A percentile compares a stretch with the other conserved stretches of the same genome.
phyloP scores from a whole-genome alignment of 2,888 invertebrate species.

The Tetanocera ferruginea region DNA sequence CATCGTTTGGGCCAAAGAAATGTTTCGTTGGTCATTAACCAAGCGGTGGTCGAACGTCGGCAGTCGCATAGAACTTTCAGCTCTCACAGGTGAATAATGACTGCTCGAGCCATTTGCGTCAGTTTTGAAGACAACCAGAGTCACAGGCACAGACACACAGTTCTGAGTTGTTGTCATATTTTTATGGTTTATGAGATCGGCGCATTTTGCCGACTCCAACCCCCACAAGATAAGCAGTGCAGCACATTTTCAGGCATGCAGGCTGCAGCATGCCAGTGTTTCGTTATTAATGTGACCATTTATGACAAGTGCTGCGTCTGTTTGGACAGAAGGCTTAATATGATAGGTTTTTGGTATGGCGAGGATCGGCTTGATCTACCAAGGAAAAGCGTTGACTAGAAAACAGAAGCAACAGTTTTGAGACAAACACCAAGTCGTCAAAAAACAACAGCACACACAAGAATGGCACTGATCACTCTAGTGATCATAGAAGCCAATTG shows the following conservation, averaged over 20 bases:
- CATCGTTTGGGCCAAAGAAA: background rate
- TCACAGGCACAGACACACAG: conserved; percentile 42
- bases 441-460: background rate
- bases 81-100: conserved; percentile 60
- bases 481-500: too few species aligned
- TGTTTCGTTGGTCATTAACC: conserved; percentile 46
- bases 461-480: background rate
- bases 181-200: conserved; percentile 35
- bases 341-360: background rate
- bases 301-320: conserved; percentile 20
- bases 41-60: background rate
- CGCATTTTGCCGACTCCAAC: background rate
- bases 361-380: too few species aligned
- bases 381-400: background rate
- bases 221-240: background rate
- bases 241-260: too few species aligned
- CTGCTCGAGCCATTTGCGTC: conserved; percentile 61
- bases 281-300: conserved; percentile 35
- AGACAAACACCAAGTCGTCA: background rate
- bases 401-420: background rate
- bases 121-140: conserved; percentile 38
- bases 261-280: background rate
- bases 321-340: conserved; percentile 16
- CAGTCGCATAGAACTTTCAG: conserved; percentile 7
- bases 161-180: conserved; percentile 25